Percentiles rank a stretch among this genome's conserved stretches.
These are phyloP conservation scores for Megalurothrips usitatus DNA, from an alignment of 2,888 invertebrate genomes.

Conservation along the genomic window DNA sequence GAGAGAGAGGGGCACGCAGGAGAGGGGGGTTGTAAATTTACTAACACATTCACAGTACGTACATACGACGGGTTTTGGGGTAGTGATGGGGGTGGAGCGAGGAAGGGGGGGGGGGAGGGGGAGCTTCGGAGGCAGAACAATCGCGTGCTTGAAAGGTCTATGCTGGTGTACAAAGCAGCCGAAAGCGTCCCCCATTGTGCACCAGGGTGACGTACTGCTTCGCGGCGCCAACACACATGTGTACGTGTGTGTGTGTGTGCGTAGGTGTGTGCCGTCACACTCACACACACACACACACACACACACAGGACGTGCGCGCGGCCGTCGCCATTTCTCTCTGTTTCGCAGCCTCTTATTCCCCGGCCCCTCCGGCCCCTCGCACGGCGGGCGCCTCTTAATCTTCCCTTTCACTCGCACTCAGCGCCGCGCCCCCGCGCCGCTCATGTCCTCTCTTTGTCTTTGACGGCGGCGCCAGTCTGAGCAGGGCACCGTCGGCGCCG, in stretches of 20 bases:
- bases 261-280: neutral
- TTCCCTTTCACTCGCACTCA: slow-evolving; percentile 3
- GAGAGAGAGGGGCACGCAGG: neutral
- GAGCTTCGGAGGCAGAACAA: slow-evolving; percentile 11
- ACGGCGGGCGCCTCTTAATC: neutral
- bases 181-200: slow-evolving; percentile 22
- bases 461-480: no score
- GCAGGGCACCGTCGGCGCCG: no score
- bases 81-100: neutral
- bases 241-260: neutral
- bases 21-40: neutral
- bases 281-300: neutral
- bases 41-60: neutral
- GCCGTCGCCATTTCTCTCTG: neutral
- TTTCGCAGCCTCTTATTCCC: neutral
- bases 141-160: slow-evolving; percentile 26
- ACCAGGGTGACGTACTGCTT: slow-evolving; percentile 20
- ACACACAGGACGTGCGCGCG: neutral
- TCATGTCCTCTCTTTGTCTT: neutral
- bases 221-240: neutral
- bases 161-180: slow-evolving; percentile 16
- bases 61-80: neutral
- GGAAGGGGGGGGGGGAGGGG: neutral
- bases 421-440: neutral
- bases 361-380: neutral